Evolutionary conservation across 2,888 invertebrate species (phyloP).

Genomic region (Pristionchus maxplancki): DNA sequence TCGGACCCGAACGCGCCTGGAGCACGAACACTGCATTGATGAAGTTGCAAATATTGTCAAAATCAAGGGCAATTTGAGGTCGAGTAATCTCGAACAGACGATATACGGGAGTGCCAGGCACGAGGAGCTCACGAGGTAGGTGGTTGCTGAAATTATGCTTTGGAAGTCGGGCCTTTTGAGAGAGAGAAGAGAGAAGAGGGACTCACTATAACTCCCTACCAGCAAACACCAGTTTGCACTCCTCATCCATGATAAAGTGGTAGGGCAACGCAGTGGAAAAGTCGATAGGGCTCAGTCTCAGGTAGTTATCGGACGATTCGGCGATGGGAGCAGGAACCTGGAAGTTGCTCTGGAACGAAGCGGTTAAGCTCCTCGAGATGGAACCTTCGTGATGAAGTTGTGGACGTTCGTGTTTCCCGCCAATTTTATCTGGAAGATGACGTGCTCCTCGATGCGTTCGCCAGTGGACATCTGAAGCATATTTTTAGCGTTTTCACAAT

Average conservation of each 20-base stretch:
- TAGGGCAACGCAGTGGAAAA: slow-evolving; percentile 70
- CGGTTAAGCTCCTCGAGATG: neutral
- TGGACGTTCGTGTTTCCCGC: neutral
- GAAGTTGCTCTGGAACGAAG: neutral
- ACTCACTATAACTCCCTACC: slow-evolving; percentile 73
- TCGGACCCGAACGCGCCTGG: slow-evolving; percentile 54
- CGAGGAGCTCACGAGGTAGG: slow-evolving; percentile 69
- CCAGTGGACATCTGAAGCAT: slow-evolving; percentile 77
- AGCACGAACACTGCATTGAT: slow-evolving; percentile 74
- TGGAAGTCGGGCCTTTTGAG: neutral
- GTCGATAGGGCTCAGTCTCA: slow-evolving; percentile 55
- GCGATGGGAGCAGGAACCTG: neutral
- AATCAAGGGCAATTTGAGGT: slow-evolving; percentile 76
- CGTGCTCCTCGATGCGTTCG: slow-evolving; percentile 68
- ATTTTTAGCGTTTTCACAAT: too few species aligned
- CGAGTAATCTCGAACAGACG: slow-evolving; percentile 73
- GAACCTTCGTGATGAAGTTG: slow-evolving; percentile 43
- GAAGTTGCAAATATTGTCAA: slow-evolving; percentile 74
- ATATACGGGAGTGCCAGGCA: slow-evolving; percentile 71
- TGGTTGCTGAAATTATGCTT: slow-evolving; percentile 64
- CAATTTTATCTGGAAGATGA: slow-evolving; percentile 70
- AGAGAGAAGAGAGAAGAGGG: too few species aligned
- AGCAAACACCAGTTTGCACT: slow-evolving; percentile 73
- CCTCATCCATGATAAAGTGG: slow-evolving; percentile 74
- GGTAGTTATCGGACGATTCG: slow-evolving; percentile 30